Conservation (phyloP, 2,888 invertebrate genomes). For the Oscheius sp. region DNA sequence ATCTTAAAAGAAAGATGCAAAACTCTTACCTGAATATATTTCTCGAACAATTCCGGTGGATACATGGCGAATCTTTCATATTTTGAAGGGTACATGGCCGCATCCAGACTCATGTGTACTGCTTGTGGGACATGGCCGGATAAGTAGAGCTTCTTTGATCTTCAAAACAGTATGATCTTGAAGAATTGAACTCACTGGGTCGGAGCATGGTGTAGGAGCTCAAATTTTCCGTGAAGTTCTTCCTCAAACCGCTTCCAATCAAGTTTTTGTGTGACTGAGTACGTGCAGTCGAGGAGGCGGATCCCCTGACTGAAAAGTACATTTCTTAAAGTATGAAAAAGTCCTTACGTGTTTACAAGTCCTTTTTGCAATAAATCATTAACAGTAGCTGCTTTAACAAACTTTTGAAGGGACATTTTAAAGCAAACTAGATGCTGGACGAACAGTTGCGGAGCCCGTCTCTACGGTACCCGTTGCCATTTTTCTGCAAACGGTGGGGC, state of each 20-base stretch:
- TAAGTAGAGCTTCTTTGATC: conserved; percentile 49
- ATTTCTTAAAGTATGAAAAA: background rate
- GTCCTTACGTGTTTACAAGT: conserved; percentile 44
- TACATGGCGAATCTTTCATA: conserved; percentile 64
- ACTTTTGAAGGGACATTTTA: conserved; percentile 49
- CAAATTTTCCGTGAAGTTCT: conserved; percentile 62
- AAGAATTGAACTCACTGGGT: conserved; percentile 42
- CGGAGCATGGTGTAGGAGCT: conserved; percentile 42
- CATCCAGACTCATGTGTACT: conserved; percentile 60
- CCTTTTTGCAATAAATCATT: conserved; percentile 46
- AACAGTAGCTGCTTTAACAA: conserved; percentile 46
- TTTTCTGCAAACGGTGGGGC: no score
- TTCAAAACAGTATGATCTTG: conserved; percentile 25
- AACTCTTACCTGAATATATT: conserved; percentile 55
- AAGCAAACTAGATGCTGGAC: background rate
- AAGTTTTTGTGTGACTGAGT: conserved; percentile 47
- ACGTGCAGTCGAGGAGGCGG: conserved; percentile 61
- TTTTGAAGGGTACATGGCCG: conserved; percentile 63
- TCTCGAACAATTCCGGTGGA: conserved; percentile 59
- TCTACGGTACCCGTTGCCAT: no score
- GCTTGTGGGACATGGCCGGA: conserved; percentile 62
- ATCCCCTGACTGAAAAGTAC: conserved; percentile 46
- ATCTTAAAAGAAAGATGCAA: background rate
- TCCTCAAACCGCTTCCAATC: conserved; percentile 59
- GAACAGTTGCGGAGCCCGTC: no score